phyloP scores from a whole-genome alignment of 2,888 invertebrate species.

The Lamellibrachia satsuma region DNA sequence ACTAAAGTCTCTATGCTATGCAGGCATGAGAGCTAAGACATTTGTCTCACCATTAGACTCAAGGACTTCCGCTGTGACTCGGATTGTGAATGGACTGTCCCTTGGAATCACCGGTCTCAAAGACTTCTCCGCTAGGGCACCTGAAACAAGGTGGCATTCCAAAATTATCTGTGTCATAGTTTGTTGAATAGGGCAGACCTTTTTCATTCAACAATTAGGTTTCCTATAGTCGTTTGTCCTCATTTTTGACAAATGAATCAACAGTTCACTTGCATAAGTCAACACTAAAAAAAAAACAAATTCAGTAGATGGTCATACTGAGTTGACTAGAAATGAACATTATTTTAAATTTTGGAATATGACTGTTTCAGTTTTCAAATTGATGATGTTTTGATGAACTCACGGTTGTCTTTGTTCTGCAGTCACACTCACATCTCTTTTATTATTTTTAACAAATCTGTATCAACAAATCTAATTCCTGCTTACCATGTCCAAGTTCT shows the following conservation, averaged over 20 bases:
- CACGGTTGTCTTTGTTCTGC: neutral
- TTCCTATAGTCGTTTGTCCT: too few relatives aligned
- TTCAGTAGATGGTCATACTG: neutral
- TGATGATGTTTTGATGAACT: neutral
- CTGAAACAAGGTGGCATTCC: constrained; percentile 40
- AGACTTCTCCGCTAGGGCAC: constrained; percentile 92
- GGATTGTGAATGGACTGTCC: constrained; percentile 87
- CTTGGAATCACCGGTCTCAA: constrained; percentile 83
- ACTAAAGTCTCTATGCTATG: too few relatives aligned
- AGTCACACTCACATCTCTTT: too few relatives aligned
- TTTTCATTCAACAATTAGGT: too few relatives aligned
- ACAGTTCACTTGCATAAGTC: too few relatives aligned
- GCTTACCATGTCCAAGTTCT: constrained; percentile 87
- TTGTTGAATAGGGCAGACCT: too few relatives aligned
- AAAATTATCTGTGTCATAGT: too few relatives aligned
- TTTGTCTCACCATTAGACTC: constrained; percentile 84
- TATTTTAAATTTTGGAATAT: too few relatives aligned
- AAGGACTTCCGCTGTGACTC: constrained; percentile 82
- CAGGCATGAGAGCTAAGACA: neutral
- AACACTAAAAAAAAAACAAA: neutral
- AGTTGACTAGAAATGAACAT: neutral
- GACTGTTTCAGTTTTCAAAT: too few relatives aligned
- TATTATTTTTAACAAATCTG: neutral
- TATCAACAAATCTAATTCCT: neutral
- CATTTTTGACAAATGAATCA: neutral